Conservation (phyloP, 2,797 vertebrate species). For the Onychomys torridus region DNA sequence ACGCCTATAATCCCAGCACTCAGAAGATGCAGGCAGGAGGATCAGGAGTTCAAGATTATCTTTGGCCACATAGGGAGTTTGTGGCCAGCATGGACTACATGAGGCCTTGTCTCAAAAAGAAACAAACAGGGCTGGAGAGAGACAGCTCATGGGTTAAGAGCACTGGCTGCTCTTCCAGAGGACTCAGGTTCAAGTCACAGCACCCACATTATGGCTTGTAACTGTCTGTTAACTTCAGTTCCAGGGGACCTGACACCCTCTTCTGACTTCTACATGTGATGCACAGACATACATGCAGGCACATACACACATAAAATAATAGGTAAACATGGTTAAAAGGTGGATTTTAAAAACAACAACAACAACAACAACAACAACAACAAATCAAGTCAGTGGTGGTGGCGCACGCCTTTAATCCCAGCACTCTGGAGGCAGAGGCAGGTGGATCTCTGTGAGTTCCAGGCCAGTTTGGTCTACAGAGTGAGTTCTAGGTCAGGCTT, state of each 20-base stretch:
- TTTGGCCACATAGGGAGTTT: not conserved
- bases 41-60: not conserved
- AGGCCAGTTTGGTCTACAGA: too few relatives aligned
- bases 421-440: too few relatives aligned
- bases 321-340: not conserved
- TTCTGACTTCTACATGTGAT: not conserved
- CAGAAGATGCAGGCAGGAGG: not conserved
- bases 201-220: not conserved
- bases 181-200: not conserved
- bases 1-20: not conserved
- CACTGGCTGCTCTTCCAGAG: not conserved
- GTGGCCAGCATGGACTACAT: not conserved
- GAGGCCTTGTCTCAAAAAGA: not conserved
- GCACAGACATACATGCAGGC: not conserved
- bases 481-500: too few relatives aligned
- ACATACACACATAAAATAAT: not conserved
- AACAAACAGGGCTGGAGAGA: not conserved
- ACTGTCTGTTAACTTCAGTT: not conserved
- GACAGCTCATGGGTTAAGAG: not conserved
- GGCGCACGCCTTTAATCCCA: too few relatives aligned
- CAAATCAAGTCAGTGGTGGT: too few relatives aligned
- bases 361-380: not conserved
- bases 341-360: not conserved
- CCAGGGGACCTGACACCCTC: not conserved
- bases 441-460: too few relatives aligned